phyloP scores from a whole-genome alignment of 2,797 vertebrate genomes.

The Loriculus beryllinus region DNA sequence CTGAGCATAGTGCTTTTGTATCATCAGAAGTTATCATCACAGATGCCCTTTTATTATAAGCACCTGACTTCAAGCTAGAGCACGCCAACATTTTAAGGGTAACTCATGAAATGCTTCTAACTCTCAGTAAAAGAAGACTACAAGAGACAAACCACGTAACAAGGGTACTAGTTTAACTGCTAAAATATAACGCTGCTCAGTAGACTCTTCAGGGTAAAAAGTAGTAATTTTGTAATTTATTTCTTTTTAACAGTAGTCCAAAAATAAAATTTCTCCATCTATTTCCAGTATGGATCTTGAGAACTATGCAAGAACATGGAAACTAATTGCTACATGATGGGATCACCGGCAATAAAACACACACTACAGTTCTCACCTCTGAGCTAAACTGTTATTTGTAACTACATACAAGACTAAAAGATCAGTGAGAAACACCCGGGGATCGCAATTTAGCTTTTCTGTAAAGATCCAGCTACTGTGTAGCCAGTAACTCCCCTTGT shows the following conservation, averaged over 20 bases:
- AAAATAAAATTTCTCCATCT: slow-evolving; percentile 57
- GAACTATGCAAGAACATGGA: slow-evolving; percentile 53
- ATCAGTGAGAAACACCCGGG: slow-evolving; percentile 24
- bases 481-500: background rate
- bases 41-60: background rate
- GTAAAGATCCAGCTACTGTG: background rate
- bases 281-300: slow-evolving; percentile 45
- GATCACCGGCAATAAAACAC: slow-evolving; percentile 49
- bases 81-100: background rate
- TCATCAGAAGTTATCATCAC: background rate
- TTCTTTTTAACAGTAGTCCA: slow-evolving; percentile 23
- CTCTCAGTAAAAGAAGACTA: slow-evolving; percentile 4
- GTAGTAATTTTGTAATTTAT: background rate
- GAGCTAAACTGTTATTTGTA: slow-evolving; percentile 51
- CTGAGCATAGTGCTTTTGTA: background rate
- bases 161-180: slow-evolving; percentile 27
- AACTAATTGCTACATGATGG: slow-evolving; percentile 56
- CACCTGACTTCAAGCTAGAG: slow-evolving; percentile 3
- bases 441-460: background rate
- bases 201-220: slow-evolving; percentile 24
- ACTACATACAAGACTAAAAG: slow-evolving; percentile 47
- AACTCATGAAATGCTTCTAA: slow-evolving; percentile 30
- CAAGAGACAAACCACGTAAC: slow-evolving; percentile 1
- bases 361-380: slow-evolving; percentile 35
- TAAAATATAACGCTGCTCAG: slow-evolving; percentile 52